Conservation (phyloP, 2,113 vertebrate species). For the Regulus satrapa region DNA sequence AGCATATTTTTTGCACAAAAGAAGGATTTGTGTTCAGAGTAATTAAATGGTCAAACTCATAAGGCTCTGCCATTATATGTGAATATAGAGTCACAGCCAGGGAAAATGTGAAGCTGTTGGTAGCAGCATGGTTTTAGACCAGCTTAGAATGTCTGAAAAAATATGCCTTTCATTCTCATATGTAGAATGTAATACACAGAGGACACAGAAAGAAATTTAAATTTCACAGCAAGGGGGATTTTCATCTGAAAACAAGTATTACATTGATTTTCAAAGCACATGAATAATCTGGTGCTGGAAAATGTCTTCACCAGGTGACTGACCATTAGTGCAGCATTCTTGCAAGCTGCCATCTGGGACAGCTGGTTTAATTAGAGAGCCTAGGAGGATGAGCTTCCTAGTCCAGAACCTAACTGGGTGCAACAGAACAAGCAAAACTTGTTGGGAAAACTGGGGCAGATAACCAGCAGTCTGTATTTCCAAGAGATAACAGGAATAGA, state of each 20-base stretch:
- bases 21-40: not conserved
- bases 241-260: not conserved
- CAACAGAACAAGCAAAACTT: not conserved
- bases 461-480: not conserved
- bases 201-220: not conserved
- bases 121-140: not conserved
- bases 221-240: not conserved
- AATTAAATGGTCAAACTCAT: not conserved
- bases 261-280: not conserved
- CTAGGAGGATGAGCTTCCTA: not conserved
- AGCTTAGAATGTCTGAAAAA: not conserved
- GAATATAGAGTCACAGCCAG: not conserved
- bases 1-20: not conserved
- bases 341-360: not conserved
- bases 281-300: not conserved
- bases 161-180: not conserved
- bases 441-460: not conserved
- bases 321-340: not conserved
- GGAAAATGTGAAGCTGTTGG: not conserved
- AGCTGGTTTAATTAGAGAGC: fast-evolving
- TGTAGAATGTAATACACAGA: not conserved
- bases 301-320: not conserved
- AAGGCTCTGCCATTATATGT: not conserved
- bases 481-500: not conserved
- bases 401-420: not conserved